A percentile compares a stretch with the other conserved stretches of the same genome.
Evolutionary conservation across 2,888 invertebrate species (phyloP).

Genomic region (Invenusta paracnida): DNA sequence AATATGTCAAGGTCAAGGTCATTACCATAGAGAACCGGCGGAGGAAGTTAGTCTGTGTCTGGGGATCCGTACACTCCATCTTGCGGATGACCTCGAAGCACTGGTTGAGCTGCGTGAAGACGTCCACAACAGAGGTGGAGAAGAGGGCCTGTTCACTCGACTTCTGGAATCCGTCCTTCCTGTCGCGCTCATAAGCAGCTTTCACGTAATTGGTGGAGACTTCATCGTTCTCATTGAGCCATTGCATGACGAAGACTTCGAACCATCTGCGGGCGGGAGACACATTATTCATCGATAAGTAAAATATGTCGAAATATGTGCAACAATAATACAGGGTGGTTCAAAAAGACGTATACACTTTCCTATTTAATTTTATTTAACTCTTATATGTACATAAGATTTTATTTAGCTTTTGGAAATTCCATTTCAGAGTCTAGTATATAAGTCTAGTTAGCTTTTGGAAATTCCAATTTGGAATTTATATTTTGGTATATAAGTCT

Average conservation of each 20-base stretch:
- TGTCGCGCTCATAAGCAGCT: conserved; percentile 76
- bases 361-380: too few relatives aligned
- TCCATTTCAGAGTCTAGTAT: too few relatives aligned
- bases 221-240: conserved; percentile 99
- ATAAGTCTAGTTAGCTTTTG: too few relatives aligned
- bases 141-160: conserved; percentile 97
- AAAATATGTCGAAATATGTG: background rate
- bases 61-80: conserved; percentile 96
- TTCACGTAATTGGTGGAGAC: conserved; percentile 96
- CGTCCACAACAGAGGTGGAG: conserved; percentile 97
- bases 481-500: too few relatives aligned
- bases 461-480: too few relatives aligned
- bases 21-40: conserved; percentile 83
- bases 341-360: too few relatives aligned
- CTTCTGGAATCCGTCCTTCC: conserved; percentile 72
- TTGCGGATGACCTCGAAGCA: conserved; percentile 98
- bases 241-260: conserved; percentile 99
- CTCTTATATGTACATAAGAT: too few relatives aligned
- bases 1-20: background rate
- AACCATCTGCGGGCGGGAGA: conserved; percentile 76
- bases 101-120: conserved; percentile 97
- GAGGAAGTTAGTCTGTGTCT: conserved; percentile 98
- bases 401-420: too few relatives aligned
- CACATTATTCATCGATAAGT: too few relatives aligned
- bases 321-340: background rate